These are phyloP conservation scores for Zaprionus inermis DNA, from an alignment of 1,140 invertebrate genomes.

Conservation along the genomic window DNA sequence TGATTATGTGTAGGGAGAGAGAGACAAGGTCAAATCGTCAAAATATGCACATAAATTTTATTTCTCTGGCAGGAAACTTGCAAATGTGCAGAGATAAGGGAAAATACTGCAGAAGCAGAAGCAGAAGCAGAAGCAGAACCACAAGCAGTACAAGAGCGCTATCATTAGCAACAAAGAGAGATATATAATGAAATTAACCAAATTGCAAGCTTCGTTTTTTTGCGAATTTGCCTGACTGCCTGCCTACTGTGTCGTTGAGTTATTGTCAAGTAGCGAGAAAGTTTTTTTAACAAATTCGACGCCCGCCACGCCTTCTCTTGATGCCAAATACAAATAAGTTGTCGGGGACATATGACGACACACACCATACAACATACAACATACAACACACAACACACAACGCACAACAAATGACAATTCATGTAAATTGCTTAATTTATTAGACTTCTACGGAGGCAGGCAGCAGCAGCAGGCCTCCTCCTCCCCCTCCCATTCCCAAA, in stretches of 20 bases:
- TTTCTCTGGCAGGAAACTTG: slow-evolving; percentile 51
- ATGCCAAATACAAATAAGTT: slow-evolving; percentile 73
- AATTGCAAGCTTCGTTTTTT: slow-evolving; percentile 17
- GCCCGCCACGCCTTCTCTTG: slow-evolving; percentile 29
- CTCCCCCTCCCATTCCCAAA: not conserved
- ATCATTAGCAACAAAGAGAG: slow-evolving; percentile 8
- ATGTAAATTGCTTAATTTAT: slow-evolving; percentile 83
- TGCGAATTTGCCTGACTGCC: not conserved
- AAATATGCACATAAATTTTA: slow-evolving; percentile 79
- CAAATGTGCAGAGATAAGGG: slow-evolving; percentile 72
- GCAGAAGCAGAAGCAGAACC: not conserved
- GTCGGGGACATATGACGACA: slow-evolving; percentile 39
- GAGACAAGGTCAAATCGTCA: slow-evolving; percentile 65
- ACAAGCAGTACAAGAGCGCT: not conserved
- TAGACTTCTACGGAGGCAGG: slow-evolving; percentile 60
- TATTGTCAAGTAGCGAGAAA: slow-evolving; percentile 66
- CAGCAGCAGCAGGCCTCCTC: not conserved
- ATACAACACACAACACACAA: not conserved
- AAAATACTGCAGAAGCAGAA: slow-evolving; percentile 13
- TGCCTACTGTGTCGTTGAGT: slow-evolving; percentile 35
- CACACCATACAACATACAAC: not conserved
- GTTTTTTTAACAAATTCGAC: slow-evolving; percentile 64
- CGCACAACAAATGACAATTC: slow-evolving; percentile 76
- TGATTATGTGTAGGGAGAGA: slow-evolving; percentile 63
- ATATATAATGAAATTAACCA: slow-evolving; percentile 7